Conservation (phyloP, 2,797 vertebrate genomes). For the Sciurus carolinensis region DNA sequence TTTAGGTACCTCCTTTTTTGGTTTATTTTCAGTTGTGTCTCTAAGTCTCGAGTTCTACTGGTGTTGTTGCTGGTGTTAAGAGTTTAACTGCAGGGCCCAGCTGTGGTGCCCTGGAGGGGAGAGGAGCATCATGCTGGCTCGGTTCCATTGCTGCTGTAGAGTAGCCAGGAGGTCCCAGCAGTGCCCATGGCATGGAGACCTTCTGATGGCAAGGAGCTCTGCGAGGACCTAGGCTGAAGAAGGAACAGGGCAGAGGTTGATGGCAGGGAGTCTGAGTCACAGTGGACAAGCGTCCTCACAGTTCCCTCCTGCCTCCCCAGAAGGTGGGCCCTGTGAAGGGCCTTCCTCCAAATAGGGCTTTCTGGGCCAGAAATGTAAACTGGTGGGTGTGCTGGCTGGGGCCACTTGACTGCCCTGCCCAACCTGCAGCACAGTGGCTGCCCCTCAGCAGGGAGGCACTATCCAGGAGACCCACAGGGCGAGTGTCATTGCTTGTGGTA, state of each 20-base stretch:
- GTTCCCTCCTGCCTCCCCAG: background rate
- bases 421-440: background rate
- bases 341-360: background rate
- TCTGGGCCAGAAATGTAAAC: background rate
- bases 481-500: rapidly evolving
- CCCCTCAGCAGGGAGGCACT: background rate
- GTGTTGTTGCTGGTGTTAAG: background rate
- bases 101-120: background rate
- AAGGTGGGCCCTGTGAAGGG: too few relatives aligned
- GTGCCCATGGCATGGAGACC: background rate
- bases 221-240: too few relatives aligned
- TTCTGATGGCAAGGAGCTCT: background rate
- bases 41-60: background rate
- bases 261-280: too few relatives aligned
- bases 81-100: background rate
- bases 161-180: background rate
- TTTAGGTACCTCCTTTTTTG: background rate
- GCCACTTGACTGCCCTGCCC: background rate
- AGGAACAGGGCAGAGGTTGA: too few relatives aligned
- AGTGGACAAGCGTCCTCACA: too few relatives aligned
- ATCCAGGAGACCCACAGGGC: background rate
- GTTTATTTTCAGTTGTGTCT: background rate
- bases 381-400: rapidly evolving
- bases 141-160: background rate
- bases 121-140: rapidly evolving